Base-by-base conservation (phyloP, 2,888 invertebrate genomes). In the Caradrina kadenii region DNA sequence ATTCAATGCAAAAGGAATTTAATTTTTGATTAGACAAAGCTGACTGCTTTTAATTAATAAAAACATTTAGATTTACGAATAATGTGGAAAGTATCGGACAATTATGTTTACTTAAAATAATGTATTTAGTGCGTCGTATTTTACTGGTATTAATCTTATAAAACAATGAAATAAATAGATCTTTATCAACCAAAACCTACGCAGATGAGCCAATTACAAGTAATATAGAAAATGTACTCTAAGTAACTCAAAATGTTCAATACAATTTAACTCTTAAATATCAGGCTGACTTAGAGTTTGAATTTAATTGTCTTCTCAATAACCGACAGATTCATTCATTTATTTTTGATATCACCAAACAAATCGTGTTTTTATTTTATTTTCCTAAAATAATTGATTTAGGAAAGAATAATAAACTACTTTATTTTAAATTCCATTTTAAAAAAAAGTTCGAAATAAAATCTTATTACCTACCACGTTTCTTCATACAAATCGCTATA, bases 1-100 rank as follows among this genome's bases (percentile, higher is more conserved):
- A 77, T 76, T 90, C 90, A 91, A 93, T 93, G 93, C 92, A 90
- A 92, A 92, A 88, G 91, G 93, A 94, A 93, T 94, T 94, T 92
- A 92, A 89, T 88, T 90, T 91, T 87, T 77, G 69, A 84, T 70
- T 83, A 85, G 76, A 79, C 69, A 83, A 84, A 86, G 82, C 77
- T 73, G 50, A 77, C 53, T 42, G 80, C 83, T 84, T 82, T 50
- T 67, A 54, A 69, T 52, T 69, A 42, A 53, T 75, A 73, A 75
- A 45, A 48, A 17, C 13, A 42, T 64, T 31, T 65, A 71, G 75
- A 54, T 48, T 22, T 67, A 72, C n/a, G 21, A 54, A 35, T 73
- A 15, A 73, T 48, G 11, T 45, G 45, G 45, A 17, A 45, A 45
- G 45, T 42, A 10, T 13, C 26, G 11, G 17, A 45, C 45, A 1